Evolutionary conservation across 1,140 invertebrate species (phyloP).

Genomic region (Anastatus disparis): DNA sequence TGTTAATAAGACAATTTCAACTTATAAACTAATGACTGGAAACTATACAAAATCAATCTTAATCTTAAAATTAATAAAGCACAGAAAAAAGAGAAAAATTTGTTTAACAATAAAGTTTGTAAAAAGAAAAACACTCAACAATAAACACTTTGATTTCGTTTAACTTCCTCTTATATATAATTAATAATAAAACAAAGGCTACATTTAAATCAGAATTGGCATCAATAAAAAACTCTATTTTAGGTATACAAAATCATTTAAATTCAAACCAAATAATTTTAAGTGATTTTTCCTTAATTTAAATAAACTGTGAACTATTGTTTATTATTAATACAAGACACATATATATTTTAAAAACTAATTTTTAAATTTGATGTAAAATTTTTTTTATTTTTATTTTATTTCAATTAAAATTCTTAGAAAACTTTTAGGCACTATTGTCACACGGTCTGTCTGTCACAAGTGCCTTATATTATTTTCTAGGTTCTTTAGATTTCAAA

Average conservation of each 20-base stretch:
- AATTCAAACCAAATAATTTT: background rate
- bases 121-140: background rate
- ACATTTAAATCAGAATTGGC: background rate
- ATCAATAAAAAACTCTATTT: background rate
- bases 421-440: no score
- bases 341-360: background rate
- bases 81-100: constrained; percentile 11
- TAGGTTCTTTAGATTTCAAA: no score
- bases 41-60: constrained; percentile 16
- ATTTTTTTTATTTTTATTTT: no score
- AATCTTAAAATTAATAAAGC: background rate
- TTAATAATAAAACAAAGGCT: background rate
- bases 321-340: background rate
- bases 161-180: background rate
- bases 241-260: background rate
- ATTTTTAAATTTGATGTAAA: background rate
- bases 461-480: no score
- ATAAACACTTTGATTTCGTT: background rate
- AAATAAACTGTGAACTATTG: background rate
- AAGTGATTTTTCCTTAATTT: background rate
- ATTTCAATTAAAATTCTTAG: no score
- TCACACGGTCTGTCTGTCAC: no score
- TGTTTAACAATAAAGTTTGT: background rate
- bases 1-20: background rate
- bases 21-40: constrained; percentile 28